phyloP scores from a whole-genome alignment of 2,888 invertebrate genomes.

The Drosophila quinaria region DNA sequence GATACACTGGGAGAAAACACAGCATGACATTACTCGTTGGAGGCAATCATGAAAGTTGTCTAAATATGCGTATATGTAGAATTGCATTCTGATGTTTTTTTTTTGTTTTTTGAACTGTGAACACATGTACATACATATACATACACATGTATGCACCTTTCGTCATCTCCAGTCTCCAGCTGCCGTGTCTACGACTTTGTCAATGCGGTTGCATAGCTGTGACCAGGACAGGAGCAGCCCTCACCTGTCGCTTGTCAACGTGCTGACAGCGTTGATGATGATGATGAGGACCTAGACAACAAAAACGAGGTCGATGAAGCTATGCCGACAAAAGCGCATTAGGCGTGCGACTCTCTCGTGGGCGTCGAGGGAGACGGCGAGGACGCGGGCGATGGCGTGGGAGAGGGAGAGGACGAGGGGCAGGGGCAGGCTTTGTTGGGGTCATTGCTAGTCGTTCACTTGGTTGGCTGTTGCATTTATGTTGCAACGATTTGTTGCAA shows the following conservation, averaged over 20 bases:
- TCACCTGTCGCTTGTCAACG: slow-evolving; percentile 58
- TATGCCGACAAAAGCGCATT: slow-evolving; percentile 71
- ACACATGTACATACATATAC: neutral
- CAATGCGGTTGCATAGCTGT: slow-evolving; percentile 61
- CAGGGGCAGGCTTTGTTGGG: slow-evolving; percentile 7
- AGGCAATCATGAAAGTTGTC: slow-evolving; percentile 2
- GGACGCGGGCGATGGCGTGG: slow-evolving; percentile 6
- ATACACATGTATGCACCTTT: neutral
- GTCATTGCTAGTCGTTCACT: slow-evolving; percentile 55
- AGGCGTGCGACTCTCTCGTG: slow-evolving; percentile 58
- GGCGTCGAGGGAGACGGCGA: neutral
- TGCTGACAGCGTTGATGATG: slow-evolving; percentile 75
- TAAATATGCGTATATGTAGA: neutral
- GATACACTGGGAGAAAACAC: slow-evolving; percentile 18
- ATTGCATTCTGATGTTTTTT: neutral
- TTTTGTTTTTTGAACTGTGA: neutral
- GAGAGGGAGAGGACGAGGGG: neutral
- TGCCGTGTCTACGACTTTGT: slow-evolving; percentile 64
- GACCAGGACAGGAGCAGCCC: slow-evolving; percentile 32
- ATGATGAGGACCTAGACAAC: slow-evolving; percentile 49
- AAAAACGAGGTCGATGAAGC: slow-evolving; percentile 25
- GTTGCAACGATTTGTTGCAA: slow-evolving; percentile 75
- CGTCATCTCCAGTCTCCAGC: slow-evolving; percentile 17
- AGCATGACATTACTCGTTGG: neutral
- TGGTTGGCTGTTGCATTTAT: slow-evolving; percentile 62